phyloP scores from a whole-genome alignment of 2,797 vertebrate species.

The Hypotaenidia philippensis region DNA sequence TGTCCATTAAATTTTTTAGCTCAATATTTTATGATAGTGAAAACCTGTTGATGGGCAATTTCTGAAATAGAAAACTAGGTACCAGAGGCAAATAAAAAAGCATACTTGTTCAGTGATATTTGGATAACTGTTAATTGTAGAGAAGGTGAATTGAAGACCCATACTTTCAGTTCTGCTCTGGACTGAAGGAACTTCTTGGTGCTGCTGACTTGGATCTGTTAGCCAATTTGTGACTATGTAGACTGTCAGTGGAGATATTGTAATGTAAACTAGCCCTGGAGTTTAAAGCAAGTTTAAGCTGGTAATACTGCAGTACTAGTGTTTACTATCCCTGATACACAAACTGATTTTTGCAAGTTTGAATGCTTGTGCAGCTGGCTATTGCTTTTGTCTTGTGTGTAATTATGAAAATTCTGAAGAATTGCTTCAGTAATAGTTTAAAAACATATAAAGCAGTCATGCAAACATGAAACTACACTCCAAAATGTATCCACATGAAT shows the following conservation, averaged over 20 bases:
- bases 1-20: neutral
- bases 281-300: neutral
- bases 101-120: neutral
- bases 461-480: neutral
- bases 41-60: fast-evolving
- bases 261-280: neutral
- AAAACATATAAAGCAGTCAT: neutral
- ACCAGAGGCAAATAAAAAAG: neutral
- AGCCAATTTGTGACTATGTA: neutral
- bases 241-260: neutral
- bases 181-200: neutral
- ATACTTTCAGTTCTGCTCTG: neutral
- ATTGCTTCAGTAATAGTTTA: neutral
- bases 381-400: neutral
- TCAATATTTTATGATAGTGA: neutral
- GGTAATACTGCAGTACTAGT: neutral
- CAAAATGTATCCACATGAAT: neutral
- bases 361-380: neutral
- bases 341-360: neutral
- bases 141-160: neutral
- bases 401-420: neutral
- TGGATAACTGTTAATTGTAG: neutral
- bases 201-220: neutral
- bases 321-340: neutral
- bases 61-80: neutral